Evolutionary conservation across 2,888 invertebrate genomes (phyloP).

Genomic region (Capitulum mitella): DNA sequence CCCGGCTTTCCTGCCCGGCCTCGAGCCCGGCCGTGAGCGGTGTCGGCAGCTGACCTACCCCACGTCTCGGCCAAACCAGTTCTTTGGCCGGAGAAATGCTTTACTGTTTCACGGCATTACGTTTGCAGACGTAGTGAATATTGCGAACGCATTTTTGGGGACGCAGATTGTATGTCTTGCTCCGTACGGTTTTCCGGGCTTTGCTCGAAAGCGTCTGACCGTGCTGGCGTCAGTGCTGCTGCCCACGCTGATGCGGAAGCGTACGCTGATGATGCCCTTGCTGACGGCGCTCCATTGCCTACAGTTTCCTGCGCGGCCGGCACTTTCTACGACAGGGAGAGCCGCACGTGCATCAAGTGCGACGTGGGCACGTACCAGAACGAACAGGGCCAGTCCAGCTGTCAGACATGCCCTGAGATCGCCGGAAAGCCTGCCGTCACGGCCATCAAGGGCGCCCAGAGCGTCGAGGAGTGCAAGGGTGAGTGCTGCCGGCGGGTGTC

Average conservation of each 20-base stretch:
- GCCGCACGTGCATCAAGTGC: slow-evolving; percentile 71
- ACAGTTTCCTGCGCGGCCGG: slow-evolving; percentile 73
- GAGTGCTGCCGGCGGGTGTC: background rate
- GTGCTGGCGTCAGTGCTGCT: no score
- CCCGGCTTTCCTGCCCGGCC: no score
- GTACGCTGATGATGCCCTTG: no score
- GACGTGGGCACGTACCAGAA: slow-evolving; percentile 88
- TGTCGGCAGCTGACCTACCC: background rate
- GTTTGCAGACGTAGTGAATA: no score
- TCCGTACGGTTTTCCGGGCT: no score
- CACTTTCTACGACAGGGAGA: slow-evolving; percentile 65
- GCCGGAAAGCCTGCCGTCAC: slow-evolving; percentile 86
- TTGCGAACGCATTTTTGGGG: no score
- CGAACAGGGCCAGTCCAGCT: slow-evolving; percentile 79
- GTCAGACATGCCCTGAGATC: slow-evolving; percentile 80
- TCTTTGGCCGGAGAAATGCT: no score
- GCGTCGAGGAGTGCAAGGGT: slow-evolving; percentile 74
- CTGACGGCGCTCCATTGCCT: background rate
- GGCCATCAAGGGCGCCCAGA: slow-evolving; percentile 74
- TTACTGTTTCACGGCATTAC: no score
- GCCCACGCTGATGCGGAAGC: no score
- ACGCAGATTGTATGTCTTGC: no score
- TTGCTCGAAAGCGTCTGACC: no score
- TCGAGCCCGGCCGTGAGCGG: background rate
- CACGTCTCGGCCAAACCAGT: no score